Conservation (phyloP, 2,888 invertebrate species). For the Caenorhabditis sulstoni region DNA sequence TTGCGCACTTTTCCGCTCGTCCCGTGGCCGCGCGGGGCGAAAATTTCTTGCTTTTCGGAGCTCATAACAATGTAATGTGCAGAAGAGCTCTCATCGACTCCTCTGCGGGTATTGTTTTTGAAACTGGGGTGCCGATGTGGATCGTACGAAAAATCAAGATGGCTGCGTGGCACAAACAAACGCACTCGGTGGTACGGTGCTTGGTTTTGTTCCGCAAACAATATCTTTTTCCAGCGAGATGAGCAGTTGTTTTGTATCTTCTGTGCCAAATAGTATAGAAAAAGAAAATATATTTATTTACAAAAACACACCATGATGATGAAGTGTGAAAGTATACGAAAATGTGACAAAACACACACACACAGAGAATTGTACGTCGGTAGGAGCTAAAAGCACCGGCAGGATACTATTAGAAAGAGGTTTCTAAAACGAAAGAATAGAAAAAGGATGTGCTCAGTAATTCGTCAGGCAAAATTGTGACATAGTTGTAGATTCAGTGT, state of each 20-base stretch:
- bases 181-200: conserved; percentile 1
- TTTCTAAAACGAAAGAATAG: neutral
- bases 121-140: neutral
- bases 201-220: neutral
- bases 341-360: neutral
- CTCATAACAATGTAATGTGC: neutral
- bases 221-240: too few species aligned
- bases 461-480: conserved; percentile 6
- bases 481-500: too few species aligned
- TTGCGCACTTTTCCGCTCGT: conserved; percentile 13
- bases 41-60: too few species aligned
- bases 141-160: neutral
- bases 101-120: neutral
- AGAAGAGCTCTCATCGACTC: neutral
- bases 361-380: conserved; percentile 11
- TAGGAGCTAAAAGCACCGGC: conserved; percentile 8
- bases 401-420: neutral
- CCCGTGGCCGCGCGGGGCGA: too few species aligned
- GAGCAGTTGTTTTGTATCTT: too few species aligned
- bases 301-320: conserved; percentile 6
- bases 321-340: neutral
- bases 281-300: conserved; percentile 12
- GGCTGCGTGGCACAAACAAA: too few species aligned
- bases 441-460: neutral
- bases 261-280: neutral